Base-by-base conservation (phyloP, 2,113 vertebrate genomes). In the Chionodraco myersi region DNA sequence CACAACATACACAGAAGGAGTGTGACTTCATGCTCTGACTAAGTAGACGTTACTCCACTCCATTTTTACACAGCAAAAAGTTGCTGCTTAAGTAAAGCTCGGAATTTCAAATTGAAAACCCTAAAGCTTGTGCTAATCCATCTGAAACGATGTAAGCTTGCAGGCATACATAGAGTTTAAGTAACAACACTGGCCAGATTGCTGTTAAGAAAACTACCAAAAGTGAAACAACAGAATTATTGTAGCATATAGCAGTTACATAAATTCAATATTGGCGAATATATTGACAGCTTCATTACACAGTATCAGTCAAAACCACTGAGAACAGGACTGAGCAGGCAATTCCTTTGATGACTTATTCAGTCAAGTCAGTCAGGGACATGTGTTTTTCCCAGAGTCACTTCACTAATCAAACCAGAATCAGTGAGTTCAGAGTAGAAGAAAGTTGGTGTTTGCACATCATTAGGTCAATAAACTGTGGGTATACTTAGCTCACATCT, bases 401-500 rank as follows among this genome's bases (percentile, higher is more conserved):
- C 75, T 75, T 77, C 68, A 72, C 84, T 84, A 92, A 92, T 90
- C 86, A 79, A 85, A 90, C 89, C 71, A 80, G 80, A 85, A 89
- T 84, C 78, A 69, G 76, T 73, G 78, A 81, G 67, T 78, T 77
- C 34, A 62, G 71, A 86, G 75, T 48, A 66, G 80, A 47, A 45
- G 60, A 44, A 60, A 75, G 72, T 66, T 75, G 6, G 60, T 66
- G 70, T 76, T 88, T 85, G 83, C 65, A 59, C 72, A 83, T 82
- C 73, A 88, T 89, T 86, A 87, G 83, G 83, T 88, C 81, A 88
- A 84, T 79, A 84, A 91, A 79, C 72, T n/a, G 30, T 52, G 79
- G 74, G 56, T 78, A 79, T 80, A 85, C 88, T 86, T 75, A 84
- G 86, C 78, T 36, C 59, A 60, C 41, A 61, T 89, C 85, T 77